Evolutionary conservation across 2,113 vertebrate genomes (phyloP).

Genomic region (Lasiurus borealis): DNA sequence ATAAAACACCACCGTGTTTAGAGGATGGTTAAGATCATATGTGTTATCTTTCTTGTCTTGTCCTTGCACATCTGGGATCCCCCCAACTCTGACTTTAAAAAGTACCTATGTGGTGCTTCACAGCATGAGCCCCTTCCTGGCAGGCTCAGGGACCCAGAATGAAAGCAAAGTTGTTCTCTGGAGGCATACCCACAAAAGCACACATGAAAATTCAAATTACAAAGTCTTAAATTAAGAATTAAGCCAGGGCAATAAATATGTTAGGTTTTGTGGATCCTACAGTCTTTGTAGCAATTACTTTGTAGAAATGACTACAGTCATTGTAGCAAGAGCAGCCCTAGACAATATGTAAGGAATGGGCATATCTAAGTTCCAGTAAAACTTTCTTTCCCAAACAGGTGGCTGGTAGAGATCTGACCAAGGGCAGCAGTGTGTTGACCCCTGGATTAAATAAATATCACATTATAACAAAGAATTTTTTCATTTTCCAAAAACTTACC

Average conservation of each 20-base stretch:
- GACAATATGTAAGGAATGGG: not conserved
- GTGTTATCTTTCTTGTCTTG: not conserved
- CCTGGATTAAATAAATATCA: not conserved
- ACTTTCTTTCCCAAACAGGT: not conserved
- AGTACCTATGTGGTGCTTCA: not conserved
- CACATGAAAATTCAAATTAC: not conserved
- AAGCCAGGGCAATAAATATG: not conserved
- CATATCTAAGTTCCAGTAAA: not conserved
- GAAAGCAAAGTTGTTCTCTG: not conserved
- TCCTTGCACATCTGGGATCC: not conserved
- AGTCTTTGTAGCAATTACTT: not conserved
- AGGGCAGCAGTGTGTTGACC: not conserved
- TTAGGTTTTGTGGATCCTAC: not conserved
- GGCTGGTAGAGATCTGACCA: not conserved
- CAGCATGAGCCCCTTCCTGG: not conserved
- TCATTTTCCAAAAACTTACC: not conserved
- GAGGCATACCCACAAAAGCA: not conserved
- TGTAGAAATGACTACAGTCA: not conserved
- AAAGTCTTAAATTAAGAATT: not conserved
- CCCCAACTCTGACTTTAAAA: not conserved
- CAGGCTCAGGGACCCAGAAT: not conserved
- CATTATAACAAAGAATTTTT: not conserved
- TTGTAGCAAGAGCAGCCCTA: not conserved
- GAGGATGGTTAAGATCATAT: not conserved
- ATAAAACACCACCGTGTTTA: not conserved